Conservation (phyloP, 2,797 vertebrate species). For the Urosaurus nigricauda region DNA sequence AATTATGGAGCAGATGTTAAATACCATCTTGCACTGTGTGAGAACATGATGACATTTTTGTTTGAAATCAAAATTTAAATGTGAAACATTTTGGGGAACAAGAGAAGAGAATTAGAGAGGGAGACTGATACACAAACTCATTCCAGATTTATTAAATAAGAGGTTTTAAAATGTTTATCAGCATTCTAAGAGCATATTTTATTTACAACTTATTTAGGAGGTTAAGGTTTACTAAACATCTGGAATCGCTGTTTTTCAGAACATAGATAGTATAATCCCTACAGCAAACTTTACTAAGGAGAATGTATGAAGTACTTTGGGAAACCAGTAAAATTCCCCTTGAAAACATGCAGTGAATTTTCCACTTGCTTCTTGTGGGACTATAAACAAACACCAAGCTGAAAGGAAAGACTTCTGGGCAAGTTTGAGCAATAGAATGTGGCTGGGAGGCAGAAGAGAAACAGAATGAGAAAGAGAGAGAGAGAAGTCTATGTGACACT, state of each 20-base stretch:
- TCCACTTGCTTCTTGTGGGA: neutral
- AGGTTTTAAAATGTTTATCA: neutral
- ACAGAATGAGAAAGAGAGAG: neutral
- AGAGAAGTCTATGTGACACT: neutral
- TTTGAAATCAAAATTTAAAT: neutral
- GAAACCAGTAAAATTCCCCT: neutral
- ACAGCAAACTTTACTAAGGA: neutral
- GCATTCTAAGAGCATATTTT: neutral
- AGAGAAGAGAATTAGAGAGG: neutral
- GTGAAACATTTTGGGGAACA: neutral
- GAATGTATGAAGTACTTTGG: neutral
- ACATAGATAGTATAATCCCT: neutral
- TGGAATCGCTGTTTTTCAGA: neutral
- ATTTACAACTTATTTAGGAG: neutral
- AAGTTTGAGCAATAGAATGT: neutral
- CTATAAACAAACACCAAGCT: neutral
- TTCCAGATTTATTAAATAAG: fast-evolving
- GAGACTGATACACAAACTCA: fast-evolving
- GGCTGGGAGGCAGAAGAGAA: neutral
- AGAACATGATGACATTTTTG: slow-evolving; percentile 9
- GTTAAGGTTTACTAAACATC: neutral
- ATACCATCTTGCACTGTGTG: slow-evolving; percentile 12
- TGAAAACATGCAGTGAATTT: neutral
- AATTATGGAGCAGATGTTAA: neutral
- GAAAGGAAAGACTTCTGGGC: neutral